Base-by-base conservation (phyloP, 2,113 vertebrate genomes). In the Tetrao urogallus region DNA sequence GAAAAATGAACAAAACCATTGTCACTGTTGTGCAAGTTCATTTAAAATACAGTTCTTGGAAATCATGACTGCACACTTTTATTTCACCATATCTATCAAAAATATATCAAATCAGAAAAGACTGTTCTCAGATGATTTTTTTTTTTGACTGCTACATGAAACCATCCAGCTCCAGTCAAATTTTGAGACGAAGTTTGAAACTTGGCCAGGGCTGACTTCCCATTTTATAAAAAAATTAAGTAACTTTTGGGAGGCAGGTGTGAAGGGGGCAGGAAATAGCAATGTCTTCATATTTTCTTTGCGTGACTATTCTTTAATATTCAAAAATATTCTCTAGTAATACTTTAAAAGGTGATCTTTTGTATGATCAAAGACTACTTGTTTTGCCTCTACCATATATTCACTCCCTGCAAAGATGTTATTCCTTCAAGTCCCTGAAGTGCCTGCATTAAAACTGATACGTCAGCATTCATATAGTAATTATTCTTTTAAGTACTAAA, bases 1-100 rank as follows among this genome's bases (percentile, higher is more conserved):
- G 96, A 52, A 97, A 97, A 96, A 86, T 69, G 25, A 97, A 93
- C 54, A 78, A 72, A 86, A 15, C 38, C 60, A 54, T 5, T 45
- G 22, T 88, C 71, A 96, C 2, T 86, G 8, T 25, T 60, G 10
- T 71, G 6, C n/a, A 78, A 16, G 12, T 38, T 69, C 4, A 65
- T 56, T 82, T 73, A 25, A 76, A 93, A 82, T 20, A 79, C 18
- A 58, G 32, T 58, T 58, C 56, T n/a, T n/a, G 56, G 30, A 57
- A 57, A 57, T 57, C 10, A 57, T 19, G 18, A 19, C 32, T 12
- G 56, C 56, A 20, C 19, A n/a, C 54, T 57, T 67, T 19, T 42
- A 34, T 38, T 84, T 74, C 75, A 13, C 12, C 0, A 0, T 12
- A 57, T 4, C 5, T 73, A 56, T 64, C 27, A 73, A 80, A 66